Conservation (phyloP, 1,140 invertebrate species). For the Apis florea region DNA sequence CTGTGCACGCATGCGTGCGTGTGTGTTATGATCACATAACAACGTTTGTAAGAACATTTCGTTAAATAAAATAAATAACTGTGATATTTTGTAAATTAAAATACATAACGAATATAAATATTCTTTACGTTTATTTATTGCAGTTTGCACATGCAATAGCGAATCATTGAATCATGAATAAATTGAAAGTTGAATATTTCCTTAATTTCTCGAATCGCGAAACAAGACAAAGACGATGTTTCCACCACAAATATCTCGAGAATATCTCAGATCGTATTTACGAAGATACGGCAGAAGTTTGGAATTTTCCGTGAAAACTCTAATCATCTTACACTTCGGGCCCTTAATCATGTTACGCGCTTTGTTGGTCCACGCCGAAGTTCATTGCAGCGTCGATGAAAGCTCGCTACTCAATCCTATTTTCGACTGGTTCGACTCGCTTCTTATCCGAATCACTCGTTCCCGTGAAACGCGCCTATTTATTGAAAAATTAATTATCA, state of each 20-base stretch:
- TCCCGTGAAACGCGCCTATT: not conserved
- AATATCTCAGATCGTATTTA: slow-evolving; percentile 5
- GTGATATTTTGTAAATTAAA: too few species aligned
- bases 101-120: too few species aligned
- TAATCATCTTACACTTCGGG: slow-evolving; percentile 17
- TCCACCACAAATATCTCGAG: slow-evolving; percentile 1
- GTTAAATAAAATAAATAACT: too few species aligned
- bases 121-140: too few species aligned
- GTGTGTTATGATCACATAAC: too few species aligned
- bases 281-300: slow-evolving; percentile 8
- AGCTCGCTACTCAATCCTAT: slow-evolving; percentile 9
- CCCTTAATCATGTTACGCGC: slow-evolving; percentile 25
- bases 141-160: not conserved
- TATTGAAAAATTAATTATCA: not conserved
- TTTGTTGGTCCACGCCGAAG: slow-evolving; percentile 12
- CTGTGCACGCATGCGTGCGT: too few species aligned
- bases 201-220: not conserved
- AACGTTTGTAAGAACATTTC: too few species aligned
- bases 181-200: not conserved
- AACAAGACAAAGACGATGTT: not conserved
- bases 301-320: slow-evolving; percentile 24
- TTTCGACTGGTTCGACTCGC: slow-evolving; percentile 10
- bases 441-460: slow-evolving; percentile 1
- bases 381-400: slow-evolving; percentile 12
- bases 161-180: not conserved